A percentile compares a stretch with the other conserved stretches of the same genome.
These are phyloP conservation scores for Crocidura indochinensis DNA, from an alignment of 2,797 vertebrate genomes.

Conservation along the genomic window DNA sequence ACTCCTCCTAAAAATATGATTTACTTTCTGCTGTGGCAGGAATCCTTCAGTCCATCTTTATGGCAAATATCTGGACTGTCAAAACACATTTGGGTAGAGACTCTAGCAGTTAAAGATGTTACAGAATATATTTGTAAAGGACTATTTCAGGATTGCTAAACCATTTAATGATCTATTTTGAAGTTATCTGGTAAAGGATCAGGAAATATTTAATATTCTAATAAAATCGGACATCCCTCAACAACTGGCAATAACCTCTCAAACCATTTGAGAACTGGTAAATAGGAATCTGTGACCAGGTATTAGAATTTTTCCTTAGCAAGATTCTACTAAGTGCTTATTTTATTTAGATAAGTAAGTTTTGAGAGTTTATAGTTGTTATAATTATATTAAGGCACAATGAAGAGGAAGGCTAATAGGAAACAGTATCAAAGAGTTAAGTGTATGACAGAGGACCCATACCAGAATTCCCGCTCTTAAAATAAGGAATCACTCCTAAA, in stretches of 20 bases:
- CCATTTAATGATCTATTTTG: conserved; percentile 73
- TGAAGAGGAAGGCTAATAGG: background rate
- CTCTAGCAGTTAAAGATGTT: conserved; percentile 27
- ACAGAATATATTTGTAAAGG: conserved; percentile 34
- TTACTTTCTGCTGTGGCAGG: conserved; percentile 17
- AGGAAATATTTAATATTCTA: background rate
- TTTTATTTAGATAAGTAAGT: background rate
- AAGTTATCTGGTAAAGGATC: conserved; percentile 37
- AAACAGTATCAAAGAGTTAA: background rate
- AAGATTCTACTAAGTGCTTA: background rate
- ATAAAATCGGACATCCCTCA: background rate
- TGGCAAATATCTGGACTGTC: conserved; percentile 14
- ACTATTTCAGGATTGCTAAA: conserved; percentile 66
- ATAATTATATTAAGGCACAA: background rate
- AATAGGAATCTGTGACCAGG: background rate
- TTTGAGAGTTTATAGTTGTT: background rate
- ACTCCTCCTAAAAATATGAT: background rate
- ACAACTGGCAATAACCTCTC: background rate
- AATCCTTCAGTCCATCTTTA: conserved; percentile 8
- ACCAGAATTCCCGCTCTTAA: conserved; percentile 2
- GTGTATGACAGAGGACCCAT: background rate
- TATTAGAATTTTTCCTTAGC: conserved; percentile 1
- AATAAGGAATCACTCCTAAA: background rate
- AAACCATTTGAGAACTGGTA: background rate
- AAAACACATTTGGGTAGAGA: background rate